Conservation (phyloP, 2,113 vertebrate genomes). For the Aptenodytes patagonicus region DNA sequence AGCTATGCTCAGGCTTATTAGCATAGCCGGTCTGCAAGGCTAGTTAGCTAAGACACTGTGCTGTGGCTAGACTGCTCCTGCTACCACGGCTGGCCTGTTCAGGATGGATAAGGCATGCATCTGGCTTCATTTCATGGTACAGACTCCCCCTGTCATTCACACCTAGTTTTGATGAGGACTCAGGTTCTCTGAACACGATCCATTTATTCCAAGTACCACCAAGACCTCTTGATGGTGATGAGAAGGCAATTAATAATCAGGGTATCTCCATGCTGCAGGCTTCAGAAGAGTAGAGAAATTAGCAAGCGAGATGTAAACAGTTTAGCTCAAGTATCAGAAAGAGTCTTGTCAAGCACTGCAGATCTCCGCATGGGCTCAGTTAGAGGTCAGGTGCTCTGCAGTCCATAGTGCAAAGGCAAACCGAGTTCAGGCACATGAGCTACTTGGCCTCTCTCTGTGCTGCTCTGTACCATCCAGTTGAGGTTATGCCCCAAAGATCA, state of each 20-base stretch:
- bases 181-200: neutral
- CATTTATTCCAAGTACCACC: neutral
- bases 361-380: neutral
- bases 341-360: neutral
- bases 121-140: neutral
- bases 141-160: neutral
- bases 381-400: neutral
- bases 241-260: slow-evolving; percentile 11
- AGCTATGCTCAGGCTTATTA: neutral
- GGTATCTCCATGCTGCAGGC: neutral
- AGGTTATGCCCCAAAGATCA: neutral
- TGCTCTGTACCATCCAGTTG: neutral
- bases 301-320: neutral
- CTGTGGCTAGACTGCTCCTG: neutral
- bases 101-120: neutral
- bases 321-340: neutral
- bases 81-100: neutral
- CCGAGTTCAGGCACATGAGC: fast-evolving
- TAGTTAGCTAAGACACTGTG: neutral
- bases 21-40: neutral
- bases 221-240: neutral
- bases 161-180: neutral
- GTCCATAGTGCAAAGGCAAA: neutral
- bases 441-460: neutral
- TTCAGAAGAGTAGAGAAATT: neutral